phyloP scores from a whole-genome alignment of 2,888 invertebrate genomes.

The Junonia oenone region DNA sequence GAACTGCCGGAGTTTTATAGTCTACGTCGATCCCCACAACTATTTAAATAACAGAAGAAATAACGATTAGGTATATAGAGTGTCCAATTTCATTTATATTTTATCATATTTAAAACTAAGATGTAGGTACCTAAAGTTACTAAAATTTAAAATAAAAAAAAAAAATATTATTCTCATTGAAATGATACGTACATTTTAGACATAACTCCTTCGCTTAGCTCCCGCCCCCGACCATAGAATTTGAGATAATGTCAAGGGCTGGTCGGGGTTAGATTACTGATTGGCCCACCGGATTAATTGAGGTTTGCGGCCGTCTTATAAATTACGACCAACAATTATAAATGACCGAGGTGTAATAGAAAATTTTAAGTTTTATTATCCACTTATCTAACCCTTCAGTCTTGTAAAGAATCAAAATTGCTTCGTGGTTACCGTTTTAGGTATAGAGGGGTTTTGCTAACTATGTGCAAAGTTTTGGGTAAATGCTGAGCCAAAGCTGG shows the following conservation, averaged over 20 bases:
- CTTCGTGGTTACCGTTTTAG: background rate
- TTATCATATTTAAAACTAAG: too few relatives aligned
- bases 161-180: too few relatives aligned
- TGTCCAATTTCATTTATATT: too few relatives aligned
- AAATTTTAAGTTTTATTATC: background rate
- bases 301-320: slow-evolving; percentile 19
- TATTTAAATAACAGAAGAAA: too few relatives aligned
- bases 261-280: slow-evolving; percentile 13
- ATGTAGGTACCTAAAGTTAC: too few relatives aligned
- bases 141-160: too few relatives aligned
- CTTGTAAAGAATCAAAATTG: background rate
- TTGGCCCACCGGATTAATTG: slow-evolving; percentile 22
- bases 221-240: background rate
- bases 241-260: background rate
- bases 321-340: slow-evolving; percentile 5
- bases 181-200: background rate
- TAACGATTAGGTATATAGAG: too few relatives aligned
- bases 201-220: background rate
- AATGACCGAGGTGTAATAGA: background rate
- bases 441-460: background rate
- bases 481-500: too few relatives aligned
- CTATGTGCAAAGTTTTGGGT: background rate
- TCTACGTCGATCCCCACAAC: too few relatives aligned
- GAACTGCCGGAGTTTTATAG: too few relatives aligned
- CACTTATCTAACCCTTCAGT: background rate